phyloP scores from a whole-genome alignment of 2,888 invertebrate species.

The Eupelmus urozonus region DNA sequence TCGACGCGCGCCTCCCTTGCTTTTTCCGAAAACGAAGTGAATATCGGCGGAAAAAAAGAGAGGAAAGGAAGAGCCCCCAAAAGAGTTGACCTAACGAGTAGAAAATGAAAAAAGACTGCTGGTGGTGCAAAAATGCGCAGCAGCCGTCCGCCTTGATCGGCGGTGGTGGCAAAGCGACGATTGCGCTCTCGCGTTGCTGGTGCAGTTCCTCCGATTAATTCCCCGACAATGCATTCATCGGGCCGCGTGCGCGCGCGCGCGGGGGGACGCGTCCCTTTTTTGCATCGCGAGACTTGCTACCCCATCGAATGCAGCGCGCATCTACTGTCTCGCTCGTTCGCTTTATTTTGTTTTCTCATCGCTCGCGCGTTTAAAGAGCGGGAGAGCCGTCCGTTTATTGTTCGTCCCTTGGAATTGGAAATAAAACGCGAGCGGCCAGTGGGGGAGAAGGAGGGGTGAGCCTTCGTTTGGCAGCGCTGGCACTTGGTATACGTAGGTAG shows the following conservation, averaged over 20 bases:
- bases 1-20: background rate
- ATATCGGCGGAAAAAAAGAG: conserved; percentile 3
- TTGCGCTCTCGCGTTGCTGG: conserved; percentile 17
- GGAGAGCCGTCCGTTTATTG: conserved; percentile 63
- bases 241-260: conserved; percentile 2
- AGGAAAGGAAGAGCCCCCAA: background rate
- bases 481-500: conserved; percentile 26
- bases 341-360: conserved; percentile 47
- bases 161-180: conserved; percentile 30
- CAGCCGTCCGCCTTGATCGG: background rate
- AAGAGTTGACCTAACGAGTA: conserved; percentile 23
- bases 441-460: conserved; percentile 18
- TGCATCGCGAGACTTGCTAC: conserved; percentile 31
- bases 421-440: conserved; percentile 66
- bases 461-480: conserved; percentile 35
- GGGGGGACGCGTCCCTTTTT: conserved; percentile 42
- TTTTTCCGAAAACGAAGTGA: background rate
- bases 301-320: background rate
- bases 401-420: conserved; percentile 68
- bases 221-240: conserved; percentile 53
- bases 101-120: conserved; percentile 25
- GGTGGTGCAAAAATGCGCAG: conserved; percentile 10
- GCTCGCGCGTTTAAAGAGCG: conserved; percentile 54
- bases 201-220: conserved; percentile 56
- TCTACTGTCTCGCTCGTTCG: background rate